Base-by-base conservation (phyloP, 1,140 invertebrate species). In the Drosophila mauritiana region DNA sequence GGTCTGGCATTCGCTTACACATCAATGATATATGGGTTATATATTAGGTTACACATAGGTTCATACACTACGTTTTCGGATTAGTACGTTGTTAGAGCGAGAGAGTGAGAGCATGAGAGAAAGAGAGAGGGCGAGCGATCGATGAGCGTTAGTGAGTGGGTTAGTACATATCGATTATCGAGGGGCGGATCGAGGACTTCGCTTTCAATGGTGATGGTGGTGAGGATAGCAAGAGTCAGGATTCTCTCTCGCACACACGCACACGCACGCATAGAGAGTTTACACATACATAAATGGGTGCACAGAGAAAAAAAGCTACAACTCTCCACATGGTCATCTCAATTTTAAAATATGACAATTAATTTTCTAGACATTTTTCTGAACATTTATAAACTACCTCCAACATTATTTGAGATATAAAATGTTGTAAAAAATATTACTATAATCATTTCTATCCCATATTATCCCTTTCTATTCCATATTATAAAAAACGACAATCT, bases 1-100 rank as follows among this genome's bases (percentile, higher is more conserved):
- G 48, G 67, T 69, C 64, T 70, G 64, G 68, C 68, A 70, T 70
- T 70, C 68, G 68, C 64, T 70, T 70, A 70, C 68, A 70, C 68
- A 70, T 70, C 68, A 70, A 70, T 70, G 67, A 69, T 56, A 56
- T 69, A 49, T 48, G 63, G 52, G 25, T 40, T 70, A 70, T 17
- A 70, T 57, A 69, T 40, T 42, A 40, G 37, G 51, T 70, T 57
- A 70, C 68, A 70, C 65, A 57, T 57, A 70, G 64, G 68, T 49
- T 70, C 68, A 70, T 70, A 70, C 68, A 70, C 68, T 70, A 70
- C 68, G 8, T 36, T 49, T 27, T 68, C 37, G 43, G 52, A 48
- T 65, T 56, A 54, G 65, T 69, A 69, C 27, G 56, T 55, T 54
- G 37, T 54, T 49, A 56, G 53, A 55, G 20, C 20, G 36, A 22